Conservation (phyloP, 2,113 vertebrate species). For the Anas platyrhynchos region DNA sequence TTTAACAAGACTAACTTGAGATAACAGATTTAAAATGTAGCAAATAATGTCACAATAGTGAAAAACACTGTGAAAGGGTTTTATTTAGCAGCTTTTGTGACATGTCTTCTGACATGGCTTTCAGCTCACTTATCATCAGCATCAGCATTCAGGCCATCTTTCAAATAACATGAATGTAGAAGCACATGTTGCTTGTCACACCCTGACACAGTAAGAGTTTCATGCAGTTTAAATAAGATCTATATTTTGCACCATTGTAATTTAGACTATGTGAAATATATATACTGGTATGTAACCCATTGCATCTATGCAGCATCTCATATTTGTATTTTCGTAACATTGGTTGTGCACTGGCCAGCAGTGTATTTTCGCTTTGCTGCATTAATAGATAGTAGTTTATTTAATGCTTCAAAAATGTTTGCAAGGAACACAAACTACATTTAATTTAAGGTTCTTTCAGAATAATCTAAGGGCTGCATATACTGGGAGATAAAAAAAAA, state of each 20-base stretch:
- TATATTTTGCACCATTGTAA: neutral
- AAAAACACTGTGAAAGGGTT: neutral
- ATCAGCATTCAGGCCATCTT: neutral
- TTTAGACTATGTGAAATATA: neutral
- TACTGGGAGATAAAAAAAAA: fast-evolving
- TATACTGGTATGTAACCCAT: neutral
- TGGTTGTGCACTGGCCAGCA: neutral
- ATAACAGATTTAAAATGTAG: neutral
- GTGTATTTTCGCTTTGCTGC: neutral
- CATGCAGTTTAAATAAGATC: neutral
- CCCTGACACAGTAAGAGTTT: neutral
- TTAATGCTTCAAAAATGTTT: neutral
- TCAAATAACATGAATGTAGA: neutral
- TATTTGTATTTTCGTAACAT: neutral
- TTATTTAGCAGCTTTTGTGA: neutral
- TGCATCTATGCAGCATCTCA: neutral
- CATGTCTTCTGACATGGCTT: neutral
- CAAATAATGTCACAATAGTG: neutral
- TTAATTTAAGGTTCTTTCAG: neutral
- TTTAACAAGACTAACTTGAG: neutral
- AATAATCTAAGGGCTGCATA: neutral
- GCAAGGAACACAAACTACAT: neutral
- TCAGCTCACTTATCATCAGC: neutral
- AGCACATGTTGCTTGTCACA: neutral
- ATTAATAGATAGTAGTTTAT: neutral